These are phyloP conservation scores for Plotosus lineatus DNA, from an alignment of 2,113 vertebrate genomes.

Conservation along the genomic window DNA sequence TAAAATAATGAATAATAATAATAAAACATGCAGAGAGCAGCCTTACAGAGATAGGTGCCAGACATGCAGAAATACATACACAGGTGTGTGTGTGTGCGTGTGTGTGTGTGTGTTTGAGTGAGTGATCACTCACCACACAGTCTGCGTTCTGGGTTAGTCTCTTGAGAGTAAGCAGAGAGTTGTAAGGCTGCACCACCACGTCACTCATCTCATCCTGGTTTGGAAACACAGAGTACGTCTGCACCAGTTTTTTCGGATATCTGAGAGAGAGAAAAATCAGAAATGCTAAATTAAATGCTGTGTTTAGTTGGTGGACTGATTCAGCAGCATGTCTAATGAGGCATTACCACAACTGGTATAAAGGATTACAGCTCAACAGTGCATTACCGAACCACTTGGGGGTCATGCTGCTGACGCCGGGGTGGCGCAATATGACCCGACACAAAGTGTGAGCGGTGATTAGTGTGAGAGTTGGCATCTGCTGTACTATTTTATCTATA, in stretches of 20 bases:
- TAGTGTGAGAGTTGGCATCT: too few species aligned
- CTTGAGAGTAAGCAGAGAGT: constrained; percentile 94
- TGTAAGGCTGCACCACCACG: constrained; percentile 96
- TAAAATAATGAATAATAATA: too few species aligned
- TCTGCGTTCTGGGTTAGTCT: constrained; percentile 97
- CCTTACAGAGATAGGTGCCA: too few species aligned
- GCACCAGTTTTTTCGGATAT: constrained; percentile 97
- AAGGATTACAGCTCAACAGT: background rate
- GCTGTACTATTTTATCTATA: too few species aligned
- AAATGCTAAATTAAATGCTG: too few species aligned
- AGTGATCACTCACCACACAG: constrained; percentile 84
- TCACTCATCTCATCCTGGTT: constrained; percentile 99
- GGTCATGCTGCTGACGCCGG: background rate
- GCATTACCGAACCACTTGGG: background rate
- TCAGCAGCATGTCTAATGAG: background rate
- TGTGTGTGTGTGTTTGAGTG: background rate
- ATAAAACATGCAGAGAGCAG: too few species aligned
- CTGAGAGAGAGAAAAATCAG: constrained; percentile 69
- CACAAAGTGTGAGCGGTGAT: too few species aligned
- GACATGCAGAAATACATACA: too few species aligned
- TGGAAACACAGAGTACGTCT: constrained; percentile 97
- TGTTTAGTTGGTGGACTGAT: background rate
- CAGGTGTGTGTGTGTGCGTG: background rate
- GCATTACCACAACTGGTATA: background rate
- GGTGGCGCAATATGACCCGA: background rate